These are phyloP conservation scores for Pandemis cinnamomeana DNA, from an alignment of 2,888 invertebrate species.

Conservation along the genomic window DNA sequence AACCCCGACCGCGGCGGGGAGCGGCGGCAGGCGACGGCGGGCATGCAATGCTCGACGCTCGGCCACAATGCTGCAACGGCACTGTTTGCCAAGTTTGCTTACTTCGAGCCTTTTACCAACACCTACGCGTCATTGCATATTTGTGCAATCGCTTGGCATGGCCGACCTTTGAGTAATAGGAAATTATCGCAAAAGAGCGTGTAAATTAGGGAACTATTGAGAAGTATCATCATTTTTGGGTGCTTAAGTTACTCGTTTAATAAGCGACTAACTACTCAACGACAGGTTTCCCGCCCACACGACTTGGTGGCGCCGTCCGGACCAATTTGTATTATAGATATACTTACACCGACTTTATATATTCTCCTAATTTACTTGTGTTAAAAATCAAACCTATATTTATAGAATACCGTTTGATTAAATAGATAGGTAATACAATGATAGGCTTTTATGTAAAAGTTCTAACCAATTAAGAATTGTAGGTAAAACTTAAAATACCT, in stretches of 20 bases:
- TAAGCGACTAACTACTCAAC: slow-evolving; percentile 64
- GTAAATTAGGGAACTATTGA: slow-evolving; percentile 13
- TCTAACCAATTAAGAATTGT: too few species aligned
- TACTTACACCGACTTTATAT: background rate
- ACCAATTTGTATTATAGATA: slow-evolving; percentile 40
- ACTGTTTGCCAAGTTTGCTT: slow-evolving; percentile 41
- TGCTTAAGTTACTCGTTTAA: slow-evolving; percentile 49
- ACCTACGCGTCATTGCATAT: slow-evolving; percentile 42
- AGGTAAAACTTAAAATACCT: background rate
- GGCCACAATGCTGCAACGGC: slow-evolving; percentile 38
- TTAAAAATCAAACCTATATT: too few species aligned
- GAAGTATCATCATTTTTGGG: slow-evolving; percentile 7
- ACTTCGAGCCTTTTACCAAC: slow-evolving; percentile 41
- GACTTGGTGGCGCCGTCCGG: slow-evolving; percentile 78
- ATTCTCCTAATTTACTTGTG: background rate
- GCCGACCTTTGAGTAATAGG: slow-evolving; percentile 36
- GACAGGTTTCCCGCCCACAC: slow-evolving; percentile 83
- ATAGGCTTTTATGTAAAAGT: background rate
- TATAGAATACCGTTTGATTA: background rate
- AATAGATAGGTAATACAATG: background rate
- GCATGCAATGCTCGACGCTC: slow-evolving; percentile 24
- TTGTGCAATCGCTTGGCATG: slow-evolving; percentile 39
- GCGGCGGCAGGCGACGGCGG: slow-evolving; percentile 53
- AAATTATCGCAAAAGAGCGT: slow-evolving; percentile 22
- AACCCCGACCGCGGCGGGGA: slow-evolving; percentile 68